Evolutionary conservation across 2,797 vertebrate species (phyloP).

Genomic region (Sebastes paucispinis): DNA sequence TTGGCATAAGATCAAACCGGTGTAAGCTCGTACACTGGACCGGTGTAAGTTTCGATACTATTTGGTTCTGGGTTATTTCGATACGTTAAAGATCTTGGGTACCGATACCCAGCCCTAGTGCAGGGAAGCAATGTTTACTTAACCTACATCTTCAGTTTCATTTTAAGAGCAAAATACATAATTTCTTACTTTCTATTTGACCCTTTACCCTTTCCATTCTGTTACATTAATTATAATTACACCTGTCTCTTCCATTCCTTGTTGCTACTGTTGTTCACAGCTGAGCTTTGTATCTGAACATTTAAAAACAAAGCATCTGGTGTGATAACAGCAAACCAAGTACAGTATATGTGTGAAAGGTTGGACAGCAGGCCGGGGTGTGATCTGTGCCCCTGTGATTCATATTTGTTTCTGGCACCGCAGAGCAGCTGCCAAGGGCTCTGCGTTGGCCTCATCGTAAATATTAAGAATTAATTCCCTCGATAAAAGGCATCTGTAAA

Average conservation of each 20-base stretch:
- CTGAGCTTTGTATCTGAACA: slow-evolving; percentile 8
- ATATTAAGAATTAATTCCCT: slow-evolving; percentile 86
- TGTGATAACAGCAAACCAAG: not conserved
- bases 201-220: not conserved
- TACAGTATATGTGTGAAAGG: slow-evolving; percentile 16
- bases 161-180: not conserved
- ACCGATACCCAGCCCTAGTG: no score
- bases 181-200: not conserved
- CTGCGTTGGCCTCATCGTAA: slow-evolving; percentile 82
- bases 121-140: not conserved
- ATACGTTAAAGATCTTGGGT: no score
- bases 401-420: slow-evolving; percentile 38
- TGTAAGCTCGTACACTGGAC: no score
- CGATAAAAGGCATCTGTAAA: slow-evolving; percentile 87
- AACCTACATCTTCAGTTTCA: not conserved
- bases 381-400: slow-evolving; percentile 54
- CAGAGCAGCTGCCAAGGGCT: slow-evolving; percentile 66
- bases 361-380: slow-evolving; percentile 11
- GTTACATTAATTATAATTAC: not conserved
- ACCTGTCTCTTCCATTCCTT: not conserved
- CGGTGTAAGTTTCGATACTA: no score
- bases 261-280: not conserved
- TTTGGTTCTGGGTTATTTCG: no score
- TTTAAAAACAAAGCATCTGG: slow-evolving; percentile 13
- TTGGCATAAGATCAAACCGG: no score